Conservation (phyloP, 2,797 vertebrate genomes). For the Zenarchopterus dispar region DNA sequence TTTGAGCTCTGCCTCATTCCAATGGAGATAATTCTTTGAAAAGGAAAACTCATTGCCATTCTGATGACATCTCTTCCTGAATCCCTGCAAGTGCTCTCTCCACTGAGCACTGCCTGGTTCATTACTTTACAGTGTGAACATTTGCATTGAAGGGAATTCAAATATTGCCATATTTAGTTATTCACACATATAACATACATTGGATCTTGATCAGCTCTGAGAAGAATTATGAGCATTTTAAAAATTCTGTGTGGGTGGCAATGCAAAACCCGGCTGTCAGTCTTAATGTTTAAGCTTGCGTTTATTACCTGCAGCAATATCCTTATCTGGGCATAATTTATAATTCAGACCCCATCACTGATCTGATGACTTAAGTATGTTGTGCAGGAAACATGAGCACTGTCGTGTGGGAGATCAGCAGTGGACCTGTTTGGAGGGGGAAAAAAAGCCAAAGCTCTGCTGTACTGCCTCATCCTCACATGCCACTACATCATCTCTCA, state of each 20-base stretch:
- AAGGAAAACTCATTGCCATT: constrained; percentile 51
- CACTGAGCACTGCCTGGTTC: constrained; percentile 26
- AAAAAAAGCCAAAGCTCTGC: neutral
- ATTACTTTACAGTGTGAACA: constrained; percentile 34
- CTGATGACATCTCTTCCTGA: constrained; percentile 61
- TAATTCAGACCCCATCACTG: constrained; percentile 5
- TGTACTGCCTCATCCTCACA: constrained; percentile 7
- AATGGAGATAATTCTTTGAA: constrained; percentile 46
- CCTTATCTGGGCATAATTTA: neutral
- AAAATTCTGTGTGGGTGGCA: neutral
- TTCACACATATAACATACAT: neutral
- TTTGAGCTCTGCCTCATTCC: constrained; percentile 52
- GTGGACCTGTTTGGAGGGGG: neutral
- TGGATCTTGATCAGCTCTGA: neutral
- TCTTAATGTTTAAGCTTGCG: neutral
- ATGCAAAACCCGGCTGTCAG: neutral
- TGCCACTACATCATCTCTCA: constrained; percentile 14
- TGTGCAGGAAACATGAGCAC: neutral
- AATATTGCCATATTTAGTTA: neutral
- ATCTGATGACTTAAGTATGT: neutral
- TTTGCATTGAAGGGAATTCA: constrained; percentile 7
- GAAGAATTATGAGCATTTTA: constrained; percentile 2
- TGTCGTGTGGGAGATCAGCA: neutral
- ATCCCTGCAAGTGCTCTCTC: constrained; percentile 41
- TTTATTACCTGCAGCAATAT: neutral